Percentiles rank a stretch among this genome's conserved stretches.
Conservation (phyloP, 2,797 vertebrate genomes). For the Prunella strophiata region DNA sequence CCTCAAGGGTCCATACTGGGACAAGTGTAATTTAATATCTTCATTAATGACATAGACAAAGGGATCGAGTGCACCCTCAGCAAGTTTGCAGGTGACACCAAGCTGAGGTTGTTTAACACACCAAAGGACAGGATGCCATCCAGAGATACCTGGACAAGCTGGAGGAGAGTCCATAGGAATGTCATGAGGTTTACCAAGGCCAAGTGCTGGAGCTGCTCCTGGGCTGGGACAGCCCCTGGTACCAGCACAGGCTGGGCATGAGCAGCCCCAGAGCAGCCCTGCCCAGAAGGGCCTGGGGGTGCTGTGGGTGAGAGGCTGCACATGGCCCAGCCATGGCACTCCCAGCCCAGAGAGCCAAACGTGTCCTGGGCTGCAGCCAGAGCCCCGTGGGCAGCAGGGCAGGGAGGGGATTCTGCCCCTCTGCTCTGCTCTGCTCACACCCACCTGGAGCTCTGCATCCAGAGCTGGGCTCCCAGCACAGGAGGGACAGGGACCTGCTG, state of each 20-base stretch:
- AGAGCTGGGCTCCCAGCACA: background rate
- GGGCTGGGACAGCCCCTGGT: fast-evolving
- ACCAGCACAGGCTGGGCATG: too few species aligned
- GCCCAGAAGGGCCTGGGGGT: too few species aligned
- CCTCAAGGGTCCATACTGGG: background rate
- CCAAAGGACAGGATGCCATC: background rate
- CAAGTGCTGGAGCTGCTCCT: too few species aligned
- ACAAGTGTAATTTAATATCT: background rate
- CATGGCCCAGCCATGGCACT: too few species aligned
- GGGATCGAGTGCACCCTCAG: fast-evolving
- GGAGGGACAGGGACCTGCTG: background rate
- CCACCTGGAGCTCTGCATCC: background rate
- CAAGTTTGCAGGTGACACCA: background rate
- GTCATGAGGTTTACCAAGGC: too few species aligned
- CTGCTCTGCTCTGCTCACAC: background rate
- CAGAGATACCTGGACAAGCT: background rate
- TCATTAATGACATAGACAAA: background rate
- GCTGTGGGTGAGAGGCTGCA: too few species aligned
- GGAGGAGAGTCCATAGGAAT: background rate
- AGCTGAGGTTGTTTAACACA: background rate
- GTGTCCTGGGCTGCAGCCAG: too few species aligned
- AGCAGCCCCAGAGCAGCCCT: too few species aligned
- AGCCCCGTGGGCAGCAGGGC: too few species aligned
- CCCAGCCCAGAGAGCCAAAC: too few species aligned
- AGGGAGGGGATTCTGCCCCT: too few species aligned